phyloP scores from a whole-genome alignment of 1,140 invertebrate species.

The Helicoverpa armigera region DNA sequence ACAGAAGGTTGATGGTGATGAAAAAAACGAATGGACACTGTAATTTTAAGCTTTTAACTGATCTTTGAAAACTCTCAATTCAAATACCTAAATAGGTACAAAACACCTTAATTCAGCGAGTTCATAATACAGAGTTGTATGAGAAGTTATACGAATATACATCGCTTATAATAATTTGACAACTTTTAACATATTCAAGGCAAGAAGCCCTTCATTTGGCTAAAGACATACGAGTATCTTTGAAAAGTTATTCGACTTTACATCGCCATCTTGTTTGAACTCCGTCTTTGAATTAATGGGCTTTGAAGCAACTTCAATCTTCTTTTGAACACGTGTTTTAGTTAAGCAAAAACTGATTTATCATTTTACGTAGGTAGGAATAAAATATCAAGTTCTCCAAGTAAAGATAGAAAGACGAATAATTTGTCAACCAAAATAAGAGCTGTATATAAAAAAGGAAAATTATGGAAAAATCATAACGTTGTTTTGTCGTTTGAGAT shows the following conservation, averaged over 20 bases:
- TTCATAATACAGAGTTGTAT: neutral
- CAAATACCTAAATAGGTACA: too few relatives aligned
- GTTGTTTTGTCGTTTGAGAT: too few relatives aligned
- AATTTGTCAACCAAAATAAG: too few relatives aligned
- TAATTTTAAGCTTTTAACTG: too few relatives aligned
- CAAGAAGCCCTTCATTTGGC: constrained; percentile 46
- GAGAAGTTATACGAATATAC: constrained; percentile 3
- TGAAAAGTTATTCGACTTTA: constrained; percentile 47
- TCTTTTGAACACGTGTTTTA: constrained; percentile 38
- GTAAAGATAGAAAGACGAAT: too few relatives aligned
- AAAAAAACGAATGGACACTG: too few relatives aligned
- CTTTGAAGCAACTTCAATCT: constrained; percentile 37
- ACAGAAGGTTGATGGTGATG: too few relatives aligned
- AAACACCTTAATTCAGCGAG: neutral
- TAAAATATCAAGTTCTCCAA: too few relatives aligned
- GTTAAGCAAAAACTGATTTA: constrained; percentile 29
- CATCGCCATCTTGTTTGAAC: constrained; percentile 39
- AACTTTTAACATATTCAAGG: constrained; percentile 47
- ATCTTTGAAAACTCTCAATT: too few relatives aligned
- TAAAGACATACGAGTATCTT: constrained; percentile 38
- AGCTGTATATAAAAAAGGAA: too few relatives aligned
- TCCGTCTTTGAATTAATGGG: constrained; percentile 31
- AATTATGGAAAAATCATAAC: too few relatives aligned
- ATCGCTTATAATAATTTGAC: constrained; percentile 27
- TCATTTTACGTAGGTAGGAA: neutral